Percentiles rank a stretch among this genome's conserved stretches.
Evolutionary conservation across 2,797 vertebrate genomes (phyloP).

Genomic region (Astyanax mexicanus): DNA sequence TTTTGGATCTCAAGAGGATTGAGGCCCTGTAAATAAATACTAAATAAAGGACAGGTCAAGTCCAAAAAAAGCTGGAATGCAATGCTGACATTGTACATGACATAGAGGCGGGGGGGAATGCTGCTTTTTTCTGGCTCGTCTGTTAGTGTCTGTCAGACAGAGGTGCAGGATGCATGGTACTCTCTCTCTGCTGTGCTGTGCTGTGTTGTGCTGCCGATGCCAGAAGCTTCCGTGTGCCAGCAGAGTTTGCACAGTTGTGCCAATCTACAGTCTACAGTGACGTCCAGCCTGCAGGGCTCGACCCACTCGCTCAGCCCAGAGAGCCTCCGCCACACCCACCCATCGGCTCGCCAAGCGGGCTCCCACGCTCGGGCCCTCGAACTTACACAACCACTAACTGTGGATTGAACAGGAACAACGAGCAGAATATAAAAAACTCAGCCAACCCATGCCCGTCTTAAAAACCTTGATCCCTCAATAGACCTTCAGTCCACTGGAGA

Average conservation of each 20-base stretch:
- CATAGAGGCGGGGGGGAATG: constrained; percentile 23
- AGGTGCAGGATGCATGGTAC: constrained; percentile 39
- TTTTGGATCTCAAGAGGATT: constrained; percentile 41
- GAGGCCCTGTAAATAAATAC: constrained; percentile 56
- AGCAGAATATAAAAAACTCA: constrained; percentile 69
- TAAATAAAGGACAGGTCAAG: constrained; percentile 51
- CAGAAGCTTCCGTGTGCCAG: constrained; percentile 31
- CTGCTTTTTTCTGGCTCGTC: constrained; percentile 54
- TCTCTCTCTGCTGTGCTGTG: constrained; percentile 18
- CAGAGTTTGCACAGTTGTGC: constrained; percentile 20
- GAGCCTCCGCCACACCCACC: constrained; percentile 57
- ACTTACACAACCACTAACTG: constrained; percentile 73
- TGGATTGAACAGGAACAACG: constrained; percentile 73
- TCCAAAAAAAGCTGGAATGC: constrained; percentile 50
- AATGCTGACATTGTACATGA: constrained; percentile 39
- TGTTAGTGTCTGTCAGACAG: constrained; percentile 31
- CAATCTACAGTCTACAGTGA: constrained; percentile 39
- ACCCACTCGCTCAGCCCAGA: constrained; percentile 58
- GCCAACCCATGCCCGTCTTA: constrained; percentile 67
- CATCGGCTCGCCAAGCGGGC: constrained; percentile 58
- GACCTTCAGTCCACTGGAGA: constrained; percentile 36
- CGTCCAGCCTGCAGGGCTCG: constrained; percentile 46
- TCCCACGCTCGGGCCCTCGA: constrained; percentile 70
- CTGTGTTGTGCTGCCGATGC: no score
- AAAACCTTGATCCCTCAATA: constrained; percentile 64